These are phyloP conservation scores for Chauna torquata DNA, from an alignment of 2,113 vertebrate species.

Conservation along the genomic window DNA sequence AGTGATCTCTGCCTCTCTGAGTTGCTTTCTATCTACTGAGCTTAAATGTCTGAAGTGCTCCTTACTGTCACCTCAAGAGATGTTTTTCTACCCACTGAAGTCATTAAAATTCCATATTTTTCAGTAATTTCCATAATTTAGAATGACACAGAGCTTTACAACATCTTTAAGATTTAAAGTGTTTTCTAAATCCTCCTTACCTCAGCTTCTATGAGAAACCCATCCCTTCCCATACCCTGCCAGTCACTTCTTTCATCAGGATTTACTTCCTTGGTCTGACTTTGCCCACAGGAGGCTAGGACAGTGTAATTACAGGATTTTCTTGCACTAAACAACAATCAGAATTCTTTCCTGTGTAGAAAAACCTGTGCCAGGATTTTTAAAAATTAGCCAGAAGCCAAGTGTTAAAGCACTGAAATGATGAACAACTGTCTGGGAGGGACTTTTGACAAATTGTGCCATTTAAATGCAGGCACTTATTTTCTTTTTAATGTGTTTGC, in stretches of 20 bases:
- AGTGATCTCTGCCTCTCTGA: not conserved
- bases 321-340: not conserved
- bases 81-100: not conserved
- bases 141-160: not conserved
- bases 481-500: not conserved
- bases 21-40: not conserved
- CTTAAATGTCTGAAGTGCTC: not conserved
- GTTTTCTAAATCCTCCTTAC: not conserved
- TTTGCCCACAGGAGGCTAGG: not conserved
- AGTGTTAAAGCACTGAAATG: not conserved
- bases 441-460: not conserved
- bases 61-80: not conserved
- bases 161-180: not conserved
- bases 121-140: not conserved
- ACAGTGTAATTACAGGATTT: not conserved
- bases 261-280: not conserved
- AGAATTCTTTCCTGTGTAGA: not conserved
- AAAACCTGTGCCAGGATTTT: not conserved
- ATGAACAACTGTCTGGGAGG: not conserved
- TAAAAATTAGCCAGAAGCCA: not conserved
- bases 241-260: not conserved
- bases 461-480: not conserved
- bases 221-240: not conserved
- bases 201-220: rapidly evolving
- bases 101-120: not conserved